A percentile compares a stretch with the other conserved stretches of the same genome.
These are phyloP conservation scores for Coregonus ussuriensis DNA, from an alignment of 2,797 vertebrate species.

Conservation along the genomic window DNA sequence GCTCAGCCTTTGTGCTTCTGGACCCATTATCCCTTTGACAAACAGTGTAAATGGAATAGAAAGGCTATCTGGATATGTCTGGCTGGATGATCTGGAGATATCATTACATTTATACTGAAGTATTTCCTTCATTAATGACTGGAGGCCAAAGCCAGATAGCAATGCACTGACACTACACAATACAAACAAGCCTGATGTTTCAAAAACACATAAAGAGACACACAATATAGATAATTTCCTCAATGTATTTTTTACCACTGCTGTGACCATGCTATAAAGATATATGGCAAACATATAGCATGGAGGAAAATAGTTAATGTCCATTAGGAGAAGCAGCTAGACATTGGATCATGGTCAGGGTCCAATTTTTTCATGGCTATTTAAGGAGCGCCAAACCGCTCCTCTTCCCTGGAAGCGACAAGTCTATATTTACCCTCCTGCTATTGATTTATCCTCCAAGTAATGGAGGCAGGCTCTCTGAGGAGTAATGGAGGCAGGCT, in stretches of 20 bases:
- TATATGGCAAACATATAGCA: slow-evolving; percentile 2
- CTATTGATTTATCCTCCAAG: not conserved
- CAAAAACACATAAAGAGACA: not conserved
- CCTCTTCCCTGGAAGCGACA: too few species aligned
- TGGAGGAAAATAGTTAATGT: not conserved
- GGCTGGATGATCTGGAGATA: too few species aligned
- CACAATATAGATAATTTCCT: too few species aligned
- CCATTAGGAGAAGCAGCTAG: too few species aligned
- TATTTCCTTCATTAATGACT: too few species aligned
- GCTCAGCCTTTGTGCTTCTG: too few species aligned
- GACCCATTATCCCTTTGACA: too few species aligned
- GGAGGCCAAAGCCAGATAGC: not conserved
- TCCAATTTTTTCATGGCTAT: slow-evolving; percentile 34
- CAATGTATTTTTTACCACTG: not conserved
- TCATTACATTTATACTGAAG: too few species aligned
- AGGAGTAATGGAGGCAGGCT: too few species aligned
- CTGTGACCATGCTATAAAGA: not conserved
- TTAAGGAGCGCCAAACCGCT: not conserved
- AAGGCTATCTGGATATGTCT: not conserved
- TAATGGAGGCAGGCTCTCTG: not conserved
- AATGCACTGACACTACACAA: too few species aligned
- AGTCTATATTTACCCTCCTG: too few species aligned
- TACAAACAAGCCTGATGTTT: not conserved
- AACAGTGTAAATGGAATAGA: not conserved
- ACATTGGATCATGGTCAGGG: not conserved